Evolutionary conservation across 2,797 vertebrate species (phyloP).

Genomic region (Crax fasciolata): DNA sequence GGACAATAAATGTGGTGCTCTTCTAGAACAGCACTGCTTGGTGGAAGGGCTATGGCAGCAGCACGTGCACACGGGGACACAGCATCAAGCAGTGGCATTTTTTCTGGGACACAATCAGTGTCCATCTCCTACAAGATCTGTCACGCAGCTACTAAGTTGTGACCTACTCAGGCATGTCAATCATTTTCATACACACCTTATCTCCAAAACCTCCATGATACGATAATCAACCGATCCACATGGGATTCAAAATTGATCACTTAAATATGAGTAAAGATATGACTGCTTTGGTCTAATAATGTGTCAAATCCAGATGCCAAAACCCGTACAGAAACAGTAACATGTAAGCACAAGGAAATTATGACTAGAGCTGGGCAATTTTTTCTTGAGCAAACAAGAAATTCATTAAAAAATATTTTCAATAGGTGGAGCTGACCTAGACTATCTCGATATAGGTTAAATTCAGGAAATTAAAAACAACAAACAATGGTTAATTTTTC

Average conservation of each 20-base stretch:
- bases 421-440: background rate
- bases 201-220: conserved; percentile 5
- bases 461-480: background rate
- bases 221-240: background rate
- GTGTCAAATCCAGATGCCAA: conserved; percentile 47
- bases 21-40: conserved; percentile 76
- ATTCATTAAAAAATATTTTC: background rate
- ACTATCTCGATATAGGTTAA: background rate
- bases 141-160: conserved; percentile 67
- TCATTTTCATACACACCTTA: conserved; percentile 28
- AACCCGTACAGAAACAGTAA: background rate
- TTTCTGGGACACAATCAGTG: conserved; percentile 69
- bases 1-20: conserved; percentile 32
- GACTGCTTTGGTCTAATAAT: conserved; percentile 30
- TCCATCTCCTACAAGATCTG: conserved; percentile 59
- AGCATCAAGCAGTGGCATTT: conserved; percentile 78
- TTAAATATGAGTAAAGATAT: background rate
- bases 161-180: conserved; percentile 54
- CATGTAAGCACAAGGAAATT: background rate
- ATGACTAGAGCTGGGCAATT: background rate
- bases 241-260: background rate
- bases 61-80: conserved; percentile 84
- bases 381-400: background rate
- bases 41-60: conserved; percentile 74
- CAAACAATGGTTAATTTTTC: background rate